Base-by-base conservation (phyloP, 2,113 vertebrate species). In the Sus scrofa region DNA sequence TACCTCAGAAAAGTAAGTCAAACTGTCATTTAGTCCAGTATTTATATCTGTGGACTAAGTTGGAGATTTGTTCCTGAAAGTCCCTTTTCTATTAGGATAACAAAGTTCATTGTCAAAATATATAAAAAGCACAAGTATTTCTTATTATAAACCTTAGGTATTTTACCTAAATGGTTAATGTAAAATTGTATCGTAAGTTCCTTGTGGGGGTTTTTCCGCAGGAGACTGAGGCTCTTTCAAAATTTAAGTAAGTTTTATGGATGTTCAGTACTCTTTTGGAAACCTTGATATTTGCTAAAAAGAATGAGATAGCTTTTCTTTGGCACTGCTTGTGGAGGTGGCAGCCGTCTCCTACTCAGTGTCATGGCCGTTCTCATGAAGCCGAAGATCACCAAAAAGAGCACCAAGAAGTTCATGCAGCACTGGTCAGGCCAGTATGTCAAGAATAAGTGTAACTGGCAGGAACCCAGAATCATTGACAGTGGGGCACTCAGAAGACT, bases 11-110 rank as follows among this genome's bases (percentile, higher is more conserved):
- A 56, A 81, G 58, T 92, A 52, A 81, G 50, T 34, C 32, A 7
- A 86, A 54, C 54, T 92, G 0, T 95, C 26, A 85, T 86, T 94
- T 94, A 96, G 19, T 94, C 44, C 27, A 94, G 37, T 50, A 68
- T 89, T 89, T 68, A 65, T 68, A 74, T 79, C 37, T 75, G 0
- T 7, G 70, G 27, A n/a, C 14, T 50, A 78, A 79, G 68, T 67
- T 93, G 12, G 52, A 84, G 65, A 26, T 78, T 58, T 85, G 6
- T 24, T 60, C 15, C 22, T 70, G 3, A 73, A 94, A 79, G 88
- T 79, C 87, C 10, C 73, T 39, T 93, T 97, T 82, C 32, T 60
- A 39, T 50, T 86, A 62, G 54, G 77, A 78, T 78, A 87, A 26
- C 37, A 50, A 52, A 83, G 30, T 87, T 83, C 3, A 84, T 75